A percentile compares a stretch with the other conserved stretches of the same genome.
Conservation (phyloP, 2,888 invertebrate genomes). For the Sphaerophoria taeniata region DNA sequence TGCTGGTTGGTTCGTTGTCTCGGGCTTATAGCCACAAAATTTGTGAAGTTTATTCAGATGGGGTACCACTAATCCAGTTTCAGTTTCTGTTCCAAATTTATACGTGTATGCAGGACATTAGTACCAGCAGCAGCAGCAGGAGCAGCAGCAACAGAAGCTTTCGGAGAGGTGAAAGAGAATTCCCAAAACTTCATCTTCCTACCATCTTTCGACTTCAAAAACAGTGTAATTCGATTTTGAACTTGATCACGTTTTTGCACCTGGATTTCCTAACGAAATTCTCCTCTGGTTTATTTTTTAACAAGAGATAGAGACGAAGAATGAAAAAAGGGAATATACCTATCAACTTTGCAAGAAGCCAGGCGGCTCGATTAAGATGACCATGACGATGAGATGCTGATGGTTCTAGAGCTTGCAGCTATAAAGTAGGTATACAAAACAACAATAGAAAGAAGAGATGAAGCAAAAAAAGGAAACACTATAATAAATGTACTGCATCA, state of each 20-base stretch:
- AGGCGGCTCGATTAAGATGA: conserved; percentile 61
- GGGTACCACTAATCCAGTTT: conserved; percentile 71
- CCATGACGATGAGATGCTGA: conserved; percentile 32
- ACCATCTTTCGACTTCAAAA: conserved; percentile 8
- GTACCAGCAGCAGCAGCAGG: background rate
- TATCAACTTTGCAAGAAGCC: background rate
- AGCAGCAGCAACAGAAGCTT: background rate
- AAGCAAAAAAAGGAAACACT: conserved; percentile 6
- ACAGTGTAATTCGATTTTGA: conserved; percentile 67
- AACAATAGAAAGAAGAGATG: conserved; percentile 35
- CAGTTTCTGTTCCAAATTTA: conserved; percentile 52
- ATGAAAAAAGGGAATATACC: background rate
- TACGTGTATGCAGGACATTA: conserved; percentile 61
- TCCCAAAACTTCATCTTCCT: conserved; percentile 53
- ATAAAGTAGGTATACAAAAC: conserved; percentile 52
- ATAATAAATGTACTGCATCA: conserved; percentile 23
- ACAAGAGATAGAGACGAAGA: background rate
- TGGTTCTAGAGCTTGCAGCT: conserved; percentile 23
- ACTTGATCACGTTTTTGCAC: conserved; percentile 79
- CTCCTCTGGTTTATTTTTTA: conserved; percentile 19
- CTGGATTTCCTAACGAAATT: conserved; percentile 77
- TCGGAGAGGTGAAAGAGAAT: conserved; percentile 8
- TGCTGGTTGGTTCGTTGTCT: background rate
- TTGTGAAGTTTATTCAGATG: conserved; percentile 70
- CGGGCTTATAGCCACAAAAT: conserved; percentile 52